Evolutionary conservation across 2,113 vertebrate species (phyloP).

Genomic region (Chaetops frenatus): DNA sequence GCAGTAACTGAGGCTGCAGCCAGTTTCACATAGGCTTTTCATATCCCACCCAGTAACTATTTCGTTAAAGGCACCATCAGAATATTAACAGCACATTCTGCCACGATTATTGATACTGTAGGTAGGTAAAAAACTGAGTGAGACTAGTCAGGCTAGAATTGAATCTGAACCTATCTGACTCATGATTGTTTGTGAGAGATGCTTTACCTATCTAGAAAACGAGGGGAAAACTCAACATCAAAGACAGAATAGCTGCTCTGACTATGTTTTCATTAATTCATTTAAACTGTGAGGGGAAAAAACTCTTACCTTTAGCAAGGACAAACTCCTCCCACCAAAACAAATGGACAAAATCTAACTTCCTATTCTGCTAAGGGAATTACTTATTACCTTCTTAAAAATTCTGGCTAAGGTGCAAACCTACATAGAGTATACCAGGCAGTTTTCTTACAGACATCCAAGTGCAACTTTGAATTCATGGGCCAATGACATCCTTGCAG

Average conservation of each 20-base stretch:
- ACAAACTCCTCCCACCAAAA: neutral
- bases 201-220: neutral
- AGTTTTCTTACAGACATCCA: neutral
- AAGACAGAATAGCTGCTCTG: neutral
- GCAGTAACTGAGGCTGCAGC: neutral
- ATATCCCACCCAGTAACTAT: neutral
- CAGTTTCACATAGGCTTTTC: neutral
- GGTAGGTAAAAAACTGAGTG: neutral
- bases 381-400: neutral
- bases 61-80: neutral
- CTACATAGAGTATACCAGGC: neutral
- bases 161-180: neutral
- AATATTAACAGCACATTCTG: neutral
- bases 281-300: neutral
- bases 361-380: neutral
- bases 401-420: neutral
- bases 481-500: neutral
- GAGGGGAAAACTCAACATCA: neutral
- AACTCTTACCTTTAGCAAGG: neutral
- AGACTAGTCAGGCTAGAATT: neutral
- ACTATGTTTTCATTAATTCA: neutral
- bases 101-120: neutral
- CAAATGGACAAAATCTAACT: fast-evolving
- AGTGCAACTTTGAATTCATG: neutral
- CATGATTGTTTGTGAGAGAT: neutral